Percentiles rank a stretch among this genome's conserved stretches.
Conservation (phyloP, 2,113 vertebrate genomes). For the Agapornis roseicollis region DNA sequence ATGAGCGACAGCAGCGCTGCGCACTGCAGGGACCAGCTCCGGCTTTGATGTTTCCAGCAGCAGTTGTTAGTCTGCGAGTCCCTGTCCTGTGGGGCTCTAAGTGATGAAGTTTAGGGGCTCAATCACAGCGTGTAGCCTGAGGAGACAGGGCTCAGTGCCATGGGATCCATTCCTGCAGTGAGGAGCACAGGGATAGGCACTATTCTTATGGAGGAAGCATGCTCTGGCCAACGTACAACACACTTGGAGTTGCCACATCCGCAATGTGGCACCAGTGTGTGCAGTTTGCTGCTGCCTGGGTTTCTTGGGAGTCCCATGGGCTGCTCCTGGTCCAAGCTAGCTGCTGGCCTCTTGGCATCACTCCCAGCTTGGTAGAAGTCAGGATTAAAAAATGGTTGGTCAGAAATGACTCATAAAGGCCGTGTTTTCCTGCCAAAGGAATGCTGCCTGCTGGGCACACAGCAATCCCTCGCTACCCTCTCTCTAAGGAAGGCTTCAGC, state of each 20-base stretch:
- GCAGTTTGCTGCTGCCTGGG: constrained; percentile 37
- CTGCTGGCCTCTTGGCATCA: constrained; percentile 61
- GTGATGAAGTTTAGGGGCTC: constrained; percentile 44
- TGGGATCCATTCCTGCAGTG: neutral
- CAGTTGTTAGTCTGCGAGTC: neutral
- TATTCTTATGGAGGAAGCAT: neutral
- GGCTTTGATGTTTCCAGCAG: constrained; percentile 53
- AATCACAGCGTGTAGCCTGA: neutral
- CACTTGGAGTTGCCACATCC: constrained; percentile 58
- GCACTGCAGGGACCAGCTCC: constrained; percentile 38
- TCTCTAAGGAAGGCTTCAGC: constrained; percentile 10
- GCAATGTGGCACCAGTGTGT: constrained; percentile 66
- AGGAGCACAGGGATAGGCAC: neutral
- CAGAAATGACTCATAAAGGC: constrained; percentile 69
- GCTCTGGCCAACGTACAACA: neutral
- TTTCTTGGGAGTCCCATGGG: constrained; percentile 62
- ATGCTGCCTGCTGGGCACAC: constrained; percentile 52
- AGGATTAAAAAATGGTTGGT: constrained; percentile 70
- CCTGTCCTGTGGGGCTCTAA: constrained; percentile 1
- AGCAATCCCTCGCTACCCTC: constrained; percentile 22
- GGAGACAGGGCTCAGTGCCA: neutral
- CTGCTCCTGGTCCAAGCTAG: constrained; percentile 53
- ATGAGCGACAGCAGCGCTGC: constrained; percentile 3
- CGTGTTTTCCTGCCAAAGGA: constrained; percentile 62
- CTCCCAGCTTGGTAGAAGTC: constrained; percentile 68